Evolutionary conservation across 2,797 vertebrate species (phyloP).

Genomic region (Eupleurogrammus muticus): DNA sequence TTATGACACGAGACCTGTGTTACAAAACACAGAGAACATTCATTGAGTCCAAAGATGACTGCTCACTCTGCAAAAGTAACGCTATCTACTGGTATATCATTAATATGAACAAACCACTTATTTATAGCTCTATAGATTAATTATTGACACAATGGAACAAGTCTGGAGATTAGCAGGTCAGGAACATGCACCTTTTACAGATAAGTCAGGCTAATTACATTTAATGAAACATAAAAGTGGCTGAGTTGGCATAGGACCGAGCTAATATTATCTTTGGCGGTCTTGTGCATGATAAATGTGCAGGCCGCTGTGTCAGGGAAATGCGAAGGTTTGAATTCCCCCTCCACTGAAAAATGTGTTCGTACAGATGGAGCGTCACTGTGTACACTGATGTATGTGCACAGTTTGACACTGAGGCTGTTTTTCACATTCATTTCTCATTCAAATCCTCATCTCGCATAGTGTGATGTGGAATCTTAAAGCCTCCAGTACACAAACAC

Average conservation of each 20-base stretch:
- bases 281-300: constrained; percentile 49
- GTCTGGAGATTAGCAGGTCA: constrained; percentile 16
- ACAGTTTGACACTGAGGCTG: neutral
- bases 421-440: neutral
- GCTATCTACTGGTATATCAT: neutral
- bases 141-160: constrained; percentile 25
- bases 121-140: constrained; percentile 3
- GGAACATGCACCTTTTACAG: constrained; percentile 2
- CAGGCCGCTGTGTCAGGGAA: constrained; percentile 54
- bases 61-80: neutral
- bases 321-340: constrained; percentile 6
- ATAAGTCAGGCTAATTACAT: constrained; percentile 26
- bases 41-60: neutral
- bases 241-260: neutral
- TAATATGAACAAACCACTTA: constrained; percentile 1
- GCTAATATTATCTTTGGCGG: constrained; percentile 14
- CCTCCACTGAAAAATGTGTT: neutral
- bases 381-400: neutral
- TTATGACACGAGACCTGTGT: neutral
- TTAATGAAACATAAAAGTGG: constrained; percentile 12
- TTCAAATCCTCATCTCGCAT: neutral
- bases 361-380: neutral
- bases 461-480: no score
- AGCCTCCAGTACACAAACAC: no score
- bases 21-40: neutral